Evolutionary conservation across 2,888 invertebrate species (phyloP), one percentile per base, ranked within the genome.

Genomic region (Schrankia costaestrigalis): DNA sequence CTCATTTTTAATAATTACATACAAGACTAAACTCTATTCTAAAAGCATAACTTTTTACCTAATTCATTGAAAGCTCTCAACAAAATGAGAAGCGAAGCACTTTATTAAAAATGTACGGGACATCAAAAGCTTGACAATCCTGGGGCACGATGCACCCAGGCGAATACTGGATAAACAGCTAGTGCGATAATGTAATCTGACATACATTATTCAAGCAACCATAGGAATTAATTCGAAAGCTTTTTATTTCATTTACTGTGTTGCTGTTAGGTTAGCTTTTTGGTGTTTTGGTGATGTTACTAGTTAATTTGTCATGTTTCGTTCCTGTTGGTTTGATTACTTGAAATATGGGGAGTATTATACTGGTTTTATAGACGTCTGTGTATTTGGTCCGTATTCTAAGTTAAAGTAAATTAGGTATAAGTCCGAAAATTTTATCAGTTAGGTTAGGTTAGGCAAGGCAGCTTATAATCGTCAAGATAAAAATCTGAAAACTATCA

Each of bases 191-290:
- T 70, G 54, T 66, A 71, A 66, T 69, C 65, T 58, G 35, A 58
- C 56, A 66, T 67, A 72, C 64, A 70, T 72, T 66, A 72, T 71
- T 70, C 72, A 69, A 47, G 36, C 53, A 61, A 61, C 60, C 62
- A 58, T 59, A 57, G 57, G 64, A 64, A 70, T 71, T 68, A 57
- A 65, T 66, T 56, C 61, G 46, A 56, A 56, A 60, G 67, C 59
- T 70, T 71, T 71, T 71, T 70, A 70, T 67, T 63, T 54, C 52
- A 57, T 50, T 41, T 31, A 18, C 33, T 25, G 21, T 35, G 56
- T 45, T 25, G 41, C 41, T 25, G 46, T 14, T 19, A 3, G 11
- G 12, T 3, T 28, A 3, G 3, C 5, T 31, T 24, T n/a, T 12
- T n/a, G 23, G 11, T 11, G 11, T 23, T 23, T 2, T n/a, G n/a